A percentile compares a stretch with the other conserved stretches of the same genome.
These are phyloP conservation scores for Phengaris alcon DNA, from an alignment of 2,888 invertebrate genomes.

Conservation along the genomic window DNA sequence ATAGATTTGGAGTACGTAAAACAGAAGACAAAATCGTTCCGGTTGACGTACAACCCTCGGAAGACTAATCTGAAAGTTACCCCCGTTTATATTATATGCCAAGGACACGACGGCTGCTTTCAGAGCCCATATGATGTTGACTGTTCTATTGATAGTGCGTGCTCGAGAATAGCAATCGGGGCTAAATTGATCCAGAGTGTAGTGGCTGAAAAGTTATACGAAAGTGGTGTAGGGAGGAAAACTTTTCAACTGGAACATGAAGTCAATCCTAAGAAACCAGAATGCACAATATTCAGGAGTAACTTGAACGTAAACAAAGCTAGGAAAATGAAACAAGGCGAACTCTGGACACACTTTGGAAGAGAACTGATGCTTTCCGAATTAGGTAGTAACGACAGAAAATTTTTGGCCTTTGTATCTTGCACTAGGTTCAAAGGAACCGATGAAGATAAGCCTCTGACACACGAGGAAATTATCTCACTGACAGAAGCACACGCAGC, in stretches of 20 bases:
- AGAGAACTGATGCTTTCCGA: conserved; percentile 88
- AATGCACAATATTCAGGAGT: conserved; percentile 87
- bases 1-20: conserved; percentile 80
- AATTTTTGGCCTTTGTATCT: conserved; percentile 93
- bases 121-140: conserved; percentile 83
- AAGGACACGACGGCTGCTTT: conserved; percentile 88
- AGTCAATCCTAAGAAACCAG: conserved; percentile 74
- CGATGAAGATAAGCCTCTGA: conserved; percentile 79
- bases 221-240: conserved; percentile 87
- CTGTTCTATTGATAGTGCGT: conserved; percentile 85
- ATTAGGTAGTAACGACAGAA: conserved; percentile 83
- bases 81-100: conserved; percentile 90
- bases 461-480: conserved; percentile 84
- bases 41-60: conserved; percentile 79
- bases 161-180: conserved; percentile 86
- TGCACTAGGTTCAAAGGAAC: conserved; percentile 88
- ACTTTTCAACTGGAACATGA: conserved; percentile 89
- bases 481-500: conserved; percentile 92
- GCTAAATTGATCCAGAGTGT: conserved; percentile 90
- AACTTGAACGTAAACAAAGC: conserved; percentile 84
- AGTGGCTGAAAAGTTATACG: conserved; percentile 91
- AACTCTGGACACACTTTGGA: conserved; percentile 91
- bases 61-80: conserved; percentile 82
- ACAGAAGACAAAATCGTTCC: conserved; percentile 63
- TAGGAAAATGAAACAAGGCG: conserved; percentile 85